These are phyloP conservation scores for Symphodus melops DNA, from an alignment of 2,113 vertebrate genomes.

Conservation along the genomic window DNA sequence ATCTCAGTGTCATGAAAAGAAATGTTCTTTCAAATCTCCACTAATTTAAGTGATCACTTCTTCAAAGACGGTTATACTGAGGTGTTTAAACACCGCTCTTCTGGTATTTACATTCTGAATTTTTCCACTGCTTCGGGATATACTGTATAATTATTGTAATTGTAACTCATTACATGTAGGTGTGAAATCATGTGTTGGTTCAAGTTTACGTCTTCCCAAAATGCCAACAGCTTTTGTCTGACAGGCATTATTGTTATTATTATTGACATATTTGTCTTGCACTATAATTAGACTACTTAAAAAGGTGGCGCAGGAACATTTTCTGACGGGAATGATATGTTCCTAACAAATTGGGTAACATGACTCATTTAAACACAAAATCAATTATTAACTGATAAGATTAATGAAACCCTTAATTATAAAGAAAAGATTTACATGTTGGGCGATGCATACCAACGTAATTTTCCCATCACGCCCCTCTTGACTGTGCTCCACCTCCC, in stretches of 20 bases:
- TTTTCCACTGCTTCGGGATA: background rate
- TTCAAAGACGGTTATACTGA: no score
- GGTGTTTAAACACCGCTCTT: background rate
- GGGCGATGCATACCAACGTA: slow-evolving; percentile 19
- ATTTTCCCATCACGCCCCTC: slow-evolving; percentile 37
- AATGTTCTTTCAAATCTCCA: no score
- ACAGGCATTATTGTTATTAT: no score
- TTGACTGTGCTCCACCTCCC: slow-evolving; percentile 81
- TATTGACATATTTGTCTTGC: background rate
- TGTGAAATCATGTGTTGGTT: background rate
- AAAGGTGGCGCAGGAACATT: background rate
- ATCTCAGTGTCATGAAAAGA: no score
- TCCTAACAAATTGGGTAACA: no score
- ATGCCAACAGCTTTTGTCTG: background rate
- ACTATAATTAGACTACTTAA: background rate
- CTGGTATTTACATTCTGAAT: background rate
- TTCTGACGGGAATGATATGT: background rate
- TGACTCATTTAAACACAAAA: background rate
- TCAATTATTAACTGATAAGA: no score
- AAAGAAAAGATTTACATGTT: background rate
- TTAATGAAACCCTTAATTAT: no score
- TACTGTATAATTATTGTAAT: background rate
- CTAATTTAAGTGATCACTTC: no score
- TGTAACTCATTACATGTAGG: background rate
- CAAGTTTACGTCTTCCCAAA: no score